A percentile compares a stretch with the other conserved stretches of the same genome.
Evolutionary conservation across 1,140 invertebrate genomes (phyloP).

Genomic region (Olivierus martensii): DNA sequence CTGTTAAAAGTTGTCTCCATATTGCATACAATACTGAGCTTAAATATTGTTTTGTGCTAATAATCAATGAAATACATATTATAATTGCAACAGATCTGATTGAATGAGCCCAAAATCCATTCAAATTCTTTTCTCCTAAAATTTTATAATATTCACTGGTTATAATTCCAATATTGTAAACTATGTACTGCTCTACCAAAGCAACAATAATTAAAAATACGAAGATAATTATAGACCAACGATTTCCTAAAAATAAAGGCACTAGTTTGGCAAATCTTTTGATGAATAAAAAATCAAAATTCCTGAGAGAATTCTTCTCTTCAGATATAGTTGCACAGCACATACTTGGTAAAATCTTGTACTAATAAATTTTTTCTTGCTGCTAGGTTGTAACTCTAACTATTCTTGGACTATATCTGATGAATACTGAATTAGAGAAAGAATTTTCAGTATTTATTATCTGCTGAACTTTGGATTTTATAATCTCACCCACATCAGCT

Average conservation of each 20-base stretch:
- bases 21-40: slow-evolving; percentile 33
- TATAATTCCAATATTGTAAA: slow-evolving; percentile 39
- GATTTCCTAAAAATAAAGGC: neutral
- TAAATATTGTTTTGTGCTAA: slow-evolving; percentile 31
- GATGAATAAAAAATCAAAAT: too few species aligned
- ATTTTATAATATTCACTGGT: slow-evolving; percentile 39
- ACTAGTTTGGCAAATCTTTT: too few species aligned
- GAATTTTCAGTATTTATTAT: too few species aligned
- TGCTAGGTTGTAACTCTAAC: too few species aligned
- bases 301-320: too few species aligned
- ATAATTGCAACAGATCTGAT: slow-evolving; percentile 32
- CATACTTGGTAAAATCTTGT: too few species aligned
- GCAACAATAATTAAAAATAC: slow-evolving; percentile 8
- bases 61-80: slow-evolving; percentile 34
- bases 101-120: slow-evolving; percentile 31
- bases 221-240: neutral
- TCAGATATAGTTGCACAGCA: too few species aligned
- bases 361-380: too few species aligned
- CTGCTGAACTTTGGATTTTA: too few species aligned
- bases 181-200: slow-evolving; percentile 35
- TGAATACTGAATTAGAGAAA: too few species aligned
- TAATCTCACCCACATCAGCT: too few species aligned
- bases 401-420: too few species aligned
- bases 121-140: slow-evolving; percentile 34
- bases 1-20: slow-evolving; percentile 34